A percentile compares a stretch with the other conserved stretches of the same genome.
These are phyloP conservation scores for Tyrophagus putrescentiae DNA, from an alignment of 1,140 invertebrate genomes.

Conservation along the genomic window DNA sequence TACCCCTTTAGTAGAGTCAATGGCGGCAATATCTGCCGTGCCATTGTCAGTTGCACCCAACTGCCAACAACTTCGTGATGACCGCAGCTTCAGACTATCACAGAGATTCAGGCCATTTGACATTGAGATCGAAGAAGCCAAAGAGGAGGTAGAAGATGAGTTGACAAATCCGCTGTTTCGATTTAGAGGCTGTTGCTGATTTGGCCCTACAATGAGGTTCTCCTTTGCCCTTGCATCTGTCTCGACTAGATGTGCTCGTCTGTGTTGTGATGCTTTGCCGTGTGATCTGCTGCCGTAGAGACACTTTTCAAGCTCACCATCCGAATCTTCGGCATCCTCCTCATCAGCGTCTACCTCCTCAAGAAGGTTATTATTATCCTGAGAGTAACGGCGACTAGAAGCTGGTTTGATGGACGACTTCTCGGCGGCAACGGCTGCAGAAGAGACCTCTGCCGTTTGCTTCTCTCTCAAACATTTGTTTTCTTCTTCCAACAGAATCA, in stretches of 20 bases:
- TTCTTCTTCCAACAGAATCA: slow-evolving; percentile 24
- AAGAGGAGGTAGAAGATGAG: neutral
- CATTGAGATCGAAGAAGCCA: neutral
- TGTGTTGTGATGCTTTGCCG: neutral
- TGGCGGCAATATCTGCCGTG: too few relatives aligned
- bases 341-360: neutral
- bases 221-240: neutral
- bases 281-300: neutral
- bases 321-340: slow-evolving; percentile 19
- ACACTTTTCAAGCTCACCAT: slow-evolving; percentile 15
- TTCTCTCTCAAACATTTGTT: slow-evolving; percentile 23
- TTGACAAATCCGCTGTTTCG: neutral
- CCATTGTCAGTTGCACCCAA: neutral
- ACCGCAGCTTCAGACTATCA: neutral
- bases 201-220: neutral
- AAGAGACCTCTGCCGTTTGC: neutral
- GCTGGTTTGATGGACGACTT: too few relatives aligned
- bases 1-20: too few relatives aligned
- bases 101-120: neutral
- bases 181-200: too few relatives aligned
- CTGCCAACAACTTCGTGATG: neutral
- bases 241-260: neutral
- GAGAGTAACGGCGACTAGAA: too few relatives aligned
- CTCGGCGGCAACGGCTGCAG: too few relatives aligned
- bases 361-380: too few relatives aligned